Conservation (phyloP, 2,888 invertebrate species). For the Amaurobius ferox region DNA sequence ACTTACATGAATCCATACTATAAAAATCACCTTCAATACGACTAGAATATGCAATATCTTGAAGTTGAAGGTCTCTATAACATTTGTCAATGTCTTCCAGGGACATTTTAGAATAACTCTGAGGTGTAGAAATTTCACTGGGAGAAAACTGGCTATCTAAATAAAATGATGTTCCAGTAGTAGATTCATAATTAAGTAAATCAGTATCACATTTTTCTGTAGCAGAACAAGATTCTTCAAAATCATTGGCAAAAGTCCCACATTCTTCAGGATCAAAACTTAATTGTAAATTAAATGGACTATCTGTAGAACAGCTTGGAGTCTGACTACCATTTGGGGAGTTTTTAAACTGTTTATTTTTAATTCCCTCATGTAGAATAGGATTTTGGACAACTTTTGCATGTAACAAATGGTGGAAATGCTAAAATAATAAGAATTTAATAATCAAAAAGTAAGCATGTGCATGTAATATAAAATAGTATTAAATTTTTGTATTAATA, state of each 20-base stretch:
- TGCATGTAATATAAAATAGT: no score
- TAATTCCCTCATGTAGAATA: no score
- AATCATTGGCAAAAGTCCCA: not conserved
- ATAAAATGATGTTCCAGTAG: not conserved
- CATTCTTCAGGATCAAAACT: not conserved
- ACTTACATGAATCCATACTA: no score
- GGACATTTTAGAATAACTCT: not conserved
- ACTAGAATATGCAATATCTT: not conserved
- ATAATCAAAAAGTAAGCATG: no score
- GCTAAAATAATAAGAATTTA: no score
- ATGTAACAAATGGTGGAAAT: no score
- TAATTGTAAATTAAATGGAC: not conserved
- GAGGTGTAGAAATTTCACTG: not conserved
- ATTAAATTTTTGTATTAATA: no score
- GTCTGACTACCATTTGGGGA: not conserved
- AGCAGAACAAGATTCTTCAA: not conserved
- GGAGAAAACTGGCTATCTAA: not conserved
- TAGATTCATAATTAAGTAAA: not conserved
- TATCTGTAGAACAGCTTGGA: not conserved
- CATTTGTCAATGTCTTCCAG: not conserved
- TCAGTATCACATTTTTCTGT: not conserved
- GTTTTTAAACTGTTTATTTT: no score
- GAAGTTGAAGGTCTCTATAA: not conserved
- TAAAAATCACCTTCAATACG: no score
- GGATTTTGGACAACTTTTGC: no score